A percentile compares a stretch with the other conserved stretches of the same genome.
Evolutionary conservation across 92 coral and sea anemone genomes (phyloP).

Genomic region (Palythoa heliodiscus): DNA sequence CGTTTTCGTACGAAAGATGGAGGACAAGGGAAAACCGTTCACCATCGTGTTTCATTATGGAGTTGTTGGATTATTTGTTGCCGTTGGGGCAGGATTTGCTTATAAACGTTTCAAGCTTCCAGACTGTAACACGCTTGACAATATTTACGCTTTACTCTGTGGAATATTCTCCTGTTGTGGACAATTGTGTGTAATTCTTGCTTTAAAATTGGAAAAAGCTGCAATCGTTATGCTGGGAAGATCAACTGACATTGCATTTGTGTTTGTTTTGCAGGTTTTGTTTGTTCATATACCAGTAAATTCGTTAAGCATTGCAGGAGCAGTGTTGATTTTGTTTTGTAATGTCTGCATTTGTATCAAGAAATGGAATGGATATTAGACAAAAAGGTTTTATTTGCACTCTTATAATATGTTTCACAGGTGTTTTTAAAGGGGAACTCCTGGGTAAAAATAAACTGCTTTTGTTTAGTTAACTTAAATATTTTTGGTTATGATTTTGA

Average conservation of each 20-base stretch:
- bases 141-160: constrained; percentile 9
- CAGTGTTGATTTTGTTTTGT: constrained; percentile 37
- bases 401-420: no score
- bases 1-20: constrained; percentile 45
- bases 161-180: constrained; percentile 47
- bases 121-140: constrained; percentile 40
- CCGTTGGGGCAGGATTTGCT: constrained; percentile 3
- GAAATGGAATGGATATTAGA: background rate
- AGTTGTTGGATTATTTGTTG: constrained; percentile 43
- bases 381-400: no score
- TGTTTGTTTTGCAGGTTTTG: constrained; percentile 37
- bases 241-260: constrained; percentile 48
- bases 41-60: constrained; percentile 61
- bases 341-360: constrained; percentile 33
- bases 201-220: constrained; percentile 52
- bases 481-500: no score
- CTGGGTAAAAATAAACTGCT: no score
- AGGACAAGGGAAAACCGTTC: constrained; percentile 26
- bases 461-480: no score
- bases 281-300: constrained; percentile 35
- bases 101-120: constrained; percentile 40
- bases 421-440: no score
- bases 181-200: constrained; percentile 47
- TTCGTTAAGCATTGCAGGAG: constrained; percentile 28
- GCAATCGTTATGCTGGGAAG: constrained; percentile 46